Evolutionary conservation across 2,797 vertebrate species (phyloP).

Genomic region (Enteromius unitaeniatus): DNA sequence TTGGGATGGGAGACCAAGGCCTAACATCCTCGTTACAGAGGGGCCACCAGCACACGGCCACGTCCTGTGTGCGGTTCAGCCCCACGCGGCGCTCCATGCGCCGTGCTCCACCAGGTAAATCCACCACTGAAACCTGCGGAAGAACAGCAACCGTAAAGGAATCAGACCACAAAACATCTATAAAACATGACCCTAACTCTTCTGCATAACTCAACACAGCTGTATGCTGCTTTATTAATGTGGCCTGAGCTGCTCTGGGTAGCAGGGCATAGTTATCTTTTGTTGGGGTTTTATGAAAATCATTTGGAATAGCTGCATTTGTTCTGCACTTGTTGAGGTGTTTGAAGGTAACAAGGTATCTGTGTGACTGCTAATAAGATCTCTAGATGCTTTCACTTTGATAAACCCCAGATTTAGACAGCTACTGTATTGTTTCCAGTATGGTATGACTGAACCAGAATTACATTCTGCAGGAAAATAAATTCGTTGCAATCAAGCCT

Average conservation of each 20-base stretch:
- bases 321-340: conserved; percentile 19
- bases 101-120: conserved; percentile 78
- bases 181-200: conserved; percentile 10
- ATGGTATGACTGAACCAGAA: not conserved
- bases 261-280: conserved; percentile 19
- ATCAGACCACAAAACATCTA: conserved; percentile 26
- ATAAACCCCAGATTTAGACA: not conserved
- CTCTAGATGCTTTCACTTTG: conserved; percentile 44
- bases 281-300: not conserved
- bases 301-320: conserved; percentile 15
- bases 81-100: conserved; percentile 77
- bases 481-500: not conserved
- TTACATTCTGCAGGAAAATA: not conserved
- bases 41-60: conserved; percentile 91
- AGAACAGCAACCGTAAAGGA: conserved; percentile 7
- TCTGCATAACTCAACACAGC: conserved; percentile 23
- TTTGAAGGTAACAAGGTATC: conserved; percentile 30
- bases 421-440: not conserved
- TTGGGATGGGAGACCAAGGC: conserved; percentile 87
- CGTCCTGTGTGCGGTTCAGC: conserved; percentile 84
- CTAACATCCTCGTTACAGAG: conserved; percentile 78
- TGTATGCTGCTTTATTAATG: conserved; percentile 33
- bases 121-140: conserved; percentile 82
- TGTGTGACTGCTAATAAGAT: conserved; percentile 51
- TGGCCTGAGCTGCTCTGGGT: not conserved